These are phyloP conservation scores for Sycophila texana DNA, from an alignment of 2,888 invertebrate species.

Conservation along the genomic window DNA sequence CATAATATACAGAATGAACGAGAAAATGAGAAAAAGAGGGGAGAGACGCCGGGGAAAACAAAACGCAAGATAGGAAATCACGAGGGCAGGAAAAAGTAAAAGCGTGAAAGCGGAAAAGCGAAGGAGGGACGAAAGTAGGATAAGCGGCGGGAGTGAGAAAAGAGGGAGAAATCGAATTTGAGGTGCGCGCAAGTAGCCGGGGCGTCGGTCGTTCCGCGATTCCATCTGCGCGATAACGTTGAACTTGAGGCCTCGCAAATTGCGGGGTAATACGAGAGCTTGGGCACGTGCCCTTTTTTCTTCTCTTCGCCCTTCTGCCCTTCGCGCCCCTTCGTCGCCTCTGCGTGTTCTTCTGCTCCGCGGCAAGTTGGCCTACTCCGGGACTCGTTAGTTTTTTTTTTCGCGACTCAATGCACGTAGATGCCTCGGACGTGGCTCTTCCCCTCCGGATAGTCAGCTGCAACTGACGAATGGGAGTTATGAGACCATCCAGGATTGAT, in stretches of 20 bases:
- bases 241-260: slow-evolving; percentile 50
- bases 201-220: background rate
- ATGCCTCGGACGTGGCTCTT: too few relatives aligned
- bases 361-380: too few relatives aligned
- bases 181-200: background rate
- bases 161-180: slow-evolving; percentile 41
- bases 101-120: background rate
- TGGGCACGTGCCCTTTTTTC: slow-evolving; percentile 20
- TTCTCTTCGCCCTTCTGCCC: background rate
- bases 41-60: background rate
- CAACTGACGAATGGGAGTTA: slow-evolving; percentile 13
- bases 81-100: background rate
- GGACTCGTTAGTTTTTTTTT: background rate
- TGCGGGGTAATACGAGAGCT: slow-evolving; percentile 22
- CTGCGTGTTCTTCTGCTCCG: background rate
- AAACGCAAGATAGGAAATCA: background rate
- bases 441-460: background rate
- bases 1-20: background rate
- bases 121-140: slow-evolving; percentile 7
- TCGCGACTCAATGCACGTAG: background rate
- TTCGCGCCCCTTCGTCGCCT: background rate
- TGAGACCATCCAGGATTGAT: slow-evolving; percentile 6
- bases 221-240: slow-evolving; percentile 37
- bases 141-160: background rate
- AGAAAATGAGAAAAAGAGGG: background rate